Evolutionary conservation across 2,888 invertebrate species (phyloP), one percentile per base, ranked within the genome.

Genomic region (Diogma glabrata): DNA sequence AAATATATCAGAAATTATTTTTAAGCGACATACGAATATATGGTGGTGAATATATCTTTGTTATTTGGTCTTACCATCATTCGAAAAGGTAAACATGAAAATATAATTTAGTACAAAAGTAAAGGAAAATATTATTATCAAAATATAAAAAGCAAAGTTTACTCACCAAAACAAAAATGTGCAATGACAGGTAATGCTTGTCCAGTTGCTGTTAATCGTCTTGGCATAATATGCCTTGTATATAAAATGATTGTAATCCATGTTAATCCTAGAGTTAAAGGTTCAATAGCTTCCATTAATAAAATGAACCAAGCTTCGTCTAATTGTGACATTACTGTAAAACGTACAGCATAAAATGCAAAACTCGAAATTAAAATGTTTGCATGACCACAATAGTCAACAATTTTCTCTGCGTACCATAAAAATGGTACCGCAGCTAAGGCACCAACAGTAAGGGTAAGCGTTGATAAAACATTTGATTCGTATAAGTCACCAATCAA

Each of bases 301-400:
- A 85, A 67, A n/a, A 84, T 73, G 72, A 82, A 75, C 67, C 78
- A 75, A 53, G 81, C 81, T 51, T 76, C 73, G 22, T 73, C 71
- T 54, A 74, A 72, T 59, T 71, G 72, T 9, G 77, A 77, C 50
- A 83, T 63, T 51, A 78, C 82, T 59, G 80, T 78, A 61, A 83
- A 85, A 49, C 86, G 77, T 51, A 88, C 71, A 55, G 87, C 85
- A 65, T 87, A 90, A 60, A 86, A 76, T 8, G 84, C 81, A 64
- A 90, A 85, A n/a, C 86, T 85, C 54, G 81, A 76, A 59, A 89
- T 88, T 60, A 90, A 78, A 51, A 90, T 76, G 66, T 90, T 88
- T 56, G 87, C 85, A 63, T 82, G 81, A 1, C 83, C 82, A 56
- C 89, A 82, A 65, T 84, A 88, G 70, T 89, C 86, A 28, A 92